Base-by-base conservation (phyloP, 2,888 invertebrate genomes). In the Resseliella maxima region DNA sequence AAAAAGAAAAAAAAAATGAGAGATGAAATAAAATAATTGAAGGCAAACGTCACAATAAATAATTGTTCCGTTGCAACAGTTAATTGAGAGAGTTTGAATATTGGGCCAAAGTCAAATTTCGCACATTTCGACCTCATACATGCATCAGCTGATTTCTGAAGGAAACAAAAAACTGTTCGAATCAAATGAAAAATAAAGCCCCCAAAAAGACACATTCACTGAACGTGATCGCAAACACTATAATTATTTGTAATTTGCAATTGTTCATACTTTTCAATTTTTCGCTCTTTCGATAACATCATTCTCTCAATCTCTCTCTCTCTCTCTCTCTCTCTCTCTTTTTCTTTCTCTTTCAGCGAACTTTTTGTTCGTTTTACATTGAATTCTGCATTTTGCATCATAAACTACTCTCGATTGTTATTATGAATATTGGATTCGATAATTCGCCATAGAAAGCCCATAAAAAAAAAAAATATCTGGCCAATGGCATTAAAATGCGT, bases 201-300 rank as follows among this genome's bases (percentile, higher is more conserved):
- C 41, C 41, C 12, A 12, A 41, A 41, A 2, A 18, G 50, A 50
- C 50, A 50, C 21, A 50, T 5, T 41, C 41, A 41, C 41, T 50
- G 46, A 50, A 50, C 46, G 18, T 18, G 46, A 50, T 50, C 18
- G 50, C 31, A 2, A 31, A 72, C 46, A 50, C 31, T 18, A 31
- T 15, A 72, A 72, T 72, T 72, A 72, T 18, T 10, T 31, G 31
- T 15, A 31, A 72, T 72, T 72, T 72, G 6, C 72, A 72, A 72
- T 72, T 72, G 31, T 72, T 31, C 72, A 59, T 59, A 59, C 59
- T 59, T 59, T 59, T 59, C 59, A n/a, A 59, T 59, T 59, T 59
- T 72, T 72, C 50, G 50, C 21, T 59, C 24, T 5, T 24, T 6
- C 0, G 24, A 59, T 59, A n/a, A n/a, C n/a, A n/a, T n/a, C n/a